These are phyloP conservation scores for Callosobruchus maculatus DNA, from an alignment of 2,888 invertebrate genomes.

Conservation along the genomic window DNA sequence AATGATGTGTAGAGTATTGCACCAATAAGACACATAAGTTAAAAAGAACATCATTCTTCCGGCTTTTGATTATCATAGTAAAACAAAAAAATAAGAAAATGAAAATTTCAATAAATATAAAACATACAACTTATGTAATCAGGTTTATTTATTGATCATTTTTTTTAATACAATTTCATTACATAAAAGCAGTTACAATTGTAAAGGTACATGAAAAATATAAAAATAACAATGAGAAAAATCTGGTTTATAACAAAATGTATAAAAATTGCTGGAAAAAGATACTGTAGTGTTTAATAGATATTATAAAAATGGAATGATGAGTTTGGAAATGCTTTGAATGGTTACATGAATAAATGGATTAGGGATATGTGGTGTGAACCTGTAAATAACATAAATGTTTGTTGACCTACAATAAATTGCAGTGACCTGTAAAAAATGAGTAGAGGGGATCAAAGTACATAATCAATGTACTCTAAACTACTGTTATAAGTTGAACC, in stretches of 20 bases:
- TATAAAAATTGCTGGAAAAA: not conserved
- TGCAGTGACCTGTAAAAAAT: not conserved
- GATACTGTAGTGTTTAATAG: not conserved
- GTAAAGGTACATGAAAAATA: not conserved
- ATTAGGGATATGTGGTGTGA: not conserved
- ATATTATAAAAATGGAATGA: not conserved
- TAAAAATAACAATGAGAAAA: not conserved
- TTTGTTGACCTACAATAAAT: conserved; percentile 6
- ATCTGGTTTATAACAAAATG: not conserved
- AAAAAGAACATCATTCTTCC: no score
- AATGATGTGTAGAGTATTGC: no score
- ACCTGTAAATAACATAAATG: not conserved
- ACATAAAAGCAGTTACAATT: not conserved
- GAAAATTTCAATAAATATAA: not conserved
- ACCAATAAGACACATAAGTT: no score
- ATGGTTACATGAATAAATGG: not conserved
- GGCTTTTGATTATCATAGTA: no score
- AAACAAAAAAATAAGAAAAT: not conserved
- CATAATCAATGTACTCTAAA: not conserved
- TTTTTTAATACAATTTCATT: not conserved
- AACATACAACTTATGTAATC: not conserved
- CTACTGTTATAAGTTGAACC: not conserved
- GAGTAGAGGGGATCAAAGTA: not conserved
- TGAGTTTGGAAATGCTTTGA: not conserved
- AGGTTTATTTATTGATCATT: not conserved